These are phyloP conservation scores for Nanorana parkeri DNA, from an alignment of 2,113 vertebrate species.

Conservation along the genomic window DNA sequence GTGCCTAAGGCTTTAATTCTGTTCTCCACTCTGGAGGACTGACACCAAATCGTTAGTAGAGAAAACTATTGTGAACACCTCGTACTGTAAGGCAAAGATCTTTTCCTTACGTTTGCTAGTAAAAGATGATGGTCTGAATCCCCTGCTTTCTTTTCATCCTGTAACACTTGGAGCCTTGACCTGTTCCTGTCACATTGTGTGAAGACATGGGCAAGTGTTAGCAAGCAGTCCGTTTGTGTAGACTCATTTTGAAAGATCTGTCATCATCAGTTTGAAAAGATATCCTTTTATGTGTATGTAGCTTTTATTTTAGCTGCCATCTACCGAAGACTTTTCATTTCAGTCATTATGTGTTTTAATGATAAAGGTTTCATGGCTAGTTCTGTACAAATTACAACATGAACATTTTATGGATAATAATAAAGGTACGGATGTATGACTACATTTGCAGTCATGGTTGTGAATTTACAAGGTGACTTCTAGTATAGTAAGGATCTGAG, in stretches of 20 bases:
- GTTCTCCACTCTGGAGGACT: constrained; percentile 9
- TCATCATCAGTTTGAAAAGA: not conserved
- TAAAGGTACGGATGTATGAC: too few relatives aligned
- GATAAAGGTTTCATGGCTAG: too few relatives aligned
- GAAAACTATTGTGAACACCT: constrained; percentile 12
- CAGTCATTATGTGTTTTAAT: too few relatives aligned
- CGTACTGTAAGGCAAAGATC: not conserved
- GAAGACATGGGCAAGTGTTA: constrained; percentile 2
- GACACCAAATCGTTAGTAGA: constrained; percentile 18
- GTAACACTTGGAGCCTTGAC: not conserved
- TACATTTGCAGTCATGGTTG: too few relatives aligned
- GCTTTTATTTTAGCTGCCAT: not conserved
- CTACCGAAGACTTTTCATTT: not conserved
- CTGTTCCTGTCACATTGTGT: not conserved
- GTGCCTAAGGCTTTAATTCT: constrained; percentile 25
- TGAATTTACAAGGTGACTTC: too few relatives aligned
- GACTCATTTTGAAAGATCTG: not conserved
- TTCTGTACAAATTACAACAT: too few relatives aligned
- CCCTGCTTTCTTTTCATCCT: constrained; percentile 9
- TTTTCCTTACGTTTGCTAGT: not conserved
- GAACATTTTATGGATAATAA: too few relatives aligned
- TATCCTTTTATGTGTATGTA: not conserved
- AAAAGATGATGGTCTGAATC: constrained; percentile 1
- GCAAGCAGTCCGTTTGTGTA: not conserved
- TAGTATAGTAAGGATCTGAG: too few relatives aligned